phyloP scores from a whole-genome alignment of 2,797 vertebrate genomes.

The Passerculus sandwichensis region DNA sequence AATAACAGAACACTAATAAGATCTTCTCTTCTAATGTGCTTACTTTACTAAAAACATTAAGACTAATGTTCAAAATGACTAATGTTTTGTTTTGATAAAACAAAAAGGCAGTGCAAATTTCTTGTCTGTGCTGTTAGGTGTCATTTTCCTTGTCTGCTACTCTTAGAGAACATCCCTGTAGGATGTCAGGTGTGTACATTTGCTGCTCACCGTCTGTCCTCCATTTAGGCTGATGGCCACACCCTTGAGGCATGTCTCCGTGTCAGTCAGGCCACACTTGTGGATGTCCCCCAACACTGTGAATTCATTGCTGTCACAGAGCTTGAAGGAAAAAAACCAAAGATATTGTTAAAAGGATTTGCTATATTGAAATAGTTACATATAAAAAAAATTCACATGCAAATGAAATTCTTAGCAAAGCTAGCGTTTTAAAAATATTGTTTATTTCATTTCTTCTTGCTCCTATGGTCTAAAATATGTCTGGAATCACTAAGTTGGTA shows the following conservation, averaged over 20 bases:
- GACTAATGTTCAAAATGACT: background rate
- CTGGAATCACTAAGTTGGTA: background rate
- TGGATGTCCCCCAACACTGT: constrained; percentile 78
- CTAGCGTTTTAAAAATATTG: background rate
- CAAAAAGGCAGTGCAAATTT: background rate
- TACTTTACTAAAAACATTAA: background rate
- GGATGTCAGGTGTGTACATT: background rate
- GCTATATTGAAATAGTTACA: background rate
- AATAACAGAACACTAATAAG: background rate
- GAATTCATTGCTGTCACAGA: constrained; percentile 69
- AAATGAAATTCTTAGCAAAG: background rate
- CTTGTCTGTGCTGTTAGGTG: background rate
- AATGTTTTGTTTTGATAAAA: background rate
- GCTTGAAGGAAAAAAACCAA: constrained; percentile 40
- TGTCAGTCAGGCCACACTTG: constrained; percentile 78
- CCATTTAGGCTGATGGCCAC: constrained; percentile 63
- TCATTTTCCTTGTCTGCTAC: background rate
- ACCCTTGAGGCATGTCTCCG: constrained; percentile 79
- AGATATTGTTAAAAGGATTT: background rate
- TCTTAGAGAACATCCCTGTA: too few relatives aligned
- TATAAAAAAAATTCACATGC: background rate
- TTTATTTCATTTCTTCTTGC: background rate
- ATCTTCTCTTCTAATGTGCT: background rate
- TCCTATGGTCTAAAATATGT: background rate
- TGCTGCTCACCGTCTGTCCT: constrained; percentile 73